Evolutionary conservation across 2,113 vertebrate genomes (phyloP).

Genomic region (Thermophis baileyi): DNA sequence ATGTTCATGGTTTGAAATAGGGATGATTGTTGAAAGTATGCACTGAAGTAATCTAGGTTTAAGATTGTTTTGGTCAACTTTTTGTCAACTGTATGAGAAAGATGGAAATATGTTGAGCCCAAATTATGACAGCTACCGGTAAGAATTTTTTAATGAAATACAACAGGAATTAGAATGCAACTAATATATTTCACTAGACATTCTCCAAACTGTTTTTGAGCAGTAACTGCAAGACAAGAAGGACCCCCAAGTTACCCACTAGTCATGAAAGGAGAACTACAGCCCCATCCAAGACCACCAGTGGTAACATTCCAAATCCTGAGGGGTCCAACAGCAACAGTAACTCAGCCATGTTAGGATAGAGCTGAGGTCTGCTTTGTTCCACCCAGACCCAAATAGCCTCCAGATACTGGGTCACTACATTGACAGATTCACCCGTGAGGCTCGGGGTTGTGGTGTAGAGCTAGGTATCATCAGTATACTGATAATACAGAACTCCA

Average conservation of each 20-base stretch:
- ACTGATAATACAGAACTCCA: not conserved
- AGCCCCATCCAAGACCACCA: not conserved
- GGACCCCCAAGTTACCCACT: not conserved
- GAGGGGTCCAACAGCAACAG: not conserved
- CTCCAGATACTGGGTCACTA: not conserved
- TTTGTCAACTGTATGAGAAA: not conserved
- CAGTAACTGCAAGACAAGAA: not conserved
- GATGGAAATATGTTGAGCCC: not conserved
- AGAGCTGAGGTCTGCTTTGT: not conserved
- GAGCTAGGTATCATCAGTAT: not conserved
- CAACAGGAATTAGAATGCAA: not conserved
- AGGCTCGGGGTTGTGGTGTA: not conserved
- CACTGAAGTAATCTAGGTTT: not conserved
- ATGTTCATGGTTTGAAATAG: not conserved
- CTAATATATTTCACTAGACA: not conserved
- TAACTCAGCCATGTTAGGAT: not conserved
- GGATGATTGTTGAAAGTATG: not conserved
- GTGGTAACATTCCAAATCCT: not conserved
- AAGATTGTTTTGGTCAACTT: not conserved
- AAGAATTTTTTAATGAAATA: not conserved
- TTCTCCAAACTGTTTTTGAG: not conserved
- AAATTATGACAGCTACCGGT: not conserved
- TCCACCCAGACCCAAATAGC: not conserved
- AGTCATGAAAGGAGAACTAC: not conserved
- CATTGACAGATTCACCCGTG: not conserved